Base-by-base conservation (phyloP, 2,113 vertebrate genomes). In the Corapipo altera region DNA sequence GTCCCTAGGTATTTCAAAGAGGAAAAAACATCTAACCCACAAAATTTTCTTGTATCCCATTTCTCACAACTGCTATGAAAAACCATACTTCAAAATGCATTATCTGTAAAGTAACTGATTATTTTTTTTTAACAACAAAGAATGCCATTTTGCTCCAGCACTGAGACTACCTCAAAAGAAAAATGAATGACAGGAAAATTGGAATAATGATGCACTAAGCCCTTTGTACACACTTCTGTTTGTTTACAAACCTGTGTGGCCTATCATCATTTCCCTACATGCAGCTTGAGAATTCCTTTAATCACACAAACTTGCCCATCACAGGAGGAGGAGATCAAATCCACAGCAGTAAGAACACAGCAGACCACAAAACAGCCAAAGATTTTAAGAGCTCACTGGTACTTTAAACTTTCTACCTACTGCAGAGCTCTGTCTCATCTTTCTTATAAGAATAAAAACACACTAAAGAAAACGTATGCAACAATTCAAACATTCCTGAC, bases 291-390 rank as follows among this genome's bases (percentile, higher is more conserved):
- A 87, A 87, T 69, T 91, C 73, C 77, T 94, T 91, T 85, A 73
- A 85, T 89, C 70, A 61, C 87, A 76, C 11, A 23, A 22, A 49
- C 49, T 92, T 10, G 2, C 35, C 78, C 59, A 78, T 82, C 74
- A 72, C 77, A 61, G 48, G 77, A 94, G 43, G 57, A 71, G 33
- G 57, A 95, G 74, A 93, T 91, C 58, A 92, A 89, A 95, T 79
- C 66, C 62, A 85, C 44, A 78, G 70, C 35, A 81, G 88, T 51
- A 71, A 77, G 88, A 93, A 64, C 15, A 20, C 15, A 85, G 72
- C 0, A 82, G 65, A 49, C 71, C 73, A 89, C 24, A 89, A 85
- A 11, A 65, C 15, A 85, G 70, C 12, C 30, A 5, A 81, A 81
- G 22, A 74, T 32, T 87, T 86, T 28, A 69, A 83, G 55, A 88